Evolutionary conservation across 1,140 invertebrate species (phyloP).

Genomic region (Mya arenaria): DNA sequence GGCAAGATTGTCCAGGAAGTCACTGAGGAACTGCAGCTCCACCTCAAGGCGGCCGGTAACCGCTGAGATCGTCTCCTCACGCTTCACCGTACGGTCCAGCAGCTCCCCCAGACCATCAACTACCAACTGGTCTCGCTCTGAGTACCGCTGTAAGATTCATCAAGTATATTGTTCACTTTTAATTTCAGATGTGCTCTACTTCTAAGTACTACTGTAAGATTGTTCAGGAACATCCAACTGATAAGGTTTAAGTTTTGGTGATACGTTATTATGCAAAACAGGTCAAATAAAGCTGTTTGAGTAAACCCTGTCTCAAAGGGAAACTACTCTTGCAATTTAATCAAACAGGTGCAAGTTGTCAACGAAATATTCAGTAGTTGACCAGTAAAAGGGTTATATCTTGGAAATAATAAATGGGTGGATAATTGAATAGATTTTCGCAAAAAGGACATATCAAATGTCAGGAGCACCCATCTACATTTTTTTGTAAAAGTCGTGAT

Average conservation of each 20-base stretch:
- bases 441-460: too few relatives aligned
- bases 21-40: constrained; percentile 68
- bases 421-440: too few relatives aligned
- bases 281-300: background rate
- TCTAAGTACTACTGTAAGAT: too few relatives aligned
- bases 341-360: too few relatives aligned
- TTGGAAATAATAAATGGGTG: too few relatives aligned
- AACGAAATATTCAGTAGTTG: too few relatives aligned
- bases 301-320: too few relatives aligned
- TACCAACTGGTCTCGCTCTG: constrained; percentile 65
- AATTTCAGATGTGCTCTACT: too few relatives aligned
- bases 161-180: too few relatives aligned
- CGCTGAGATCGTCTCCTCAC: constrained; percentile 71
- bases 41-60: constrained; percentile 70
- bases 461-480: background rate
- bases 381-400: too few relatives aligned
- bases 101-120: constrained; percentile 71
- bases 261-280: background rate
- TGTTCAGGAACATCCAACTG: background rate
- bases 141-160: constrained; percentile 65
- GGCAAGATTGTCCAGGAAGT: constrained; percentile 75
- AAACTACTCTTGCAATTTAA: too few relatives aligned
- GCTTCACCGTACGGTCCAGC: constrained; percentile 67
- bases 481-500: too few relatives aligned
- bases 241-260: background rate